These are phyloP conservation scores for Orthosia cruda DNA, from an alignment of 2,888 invertebrate species.

Conservation along the genomic window DNA sequence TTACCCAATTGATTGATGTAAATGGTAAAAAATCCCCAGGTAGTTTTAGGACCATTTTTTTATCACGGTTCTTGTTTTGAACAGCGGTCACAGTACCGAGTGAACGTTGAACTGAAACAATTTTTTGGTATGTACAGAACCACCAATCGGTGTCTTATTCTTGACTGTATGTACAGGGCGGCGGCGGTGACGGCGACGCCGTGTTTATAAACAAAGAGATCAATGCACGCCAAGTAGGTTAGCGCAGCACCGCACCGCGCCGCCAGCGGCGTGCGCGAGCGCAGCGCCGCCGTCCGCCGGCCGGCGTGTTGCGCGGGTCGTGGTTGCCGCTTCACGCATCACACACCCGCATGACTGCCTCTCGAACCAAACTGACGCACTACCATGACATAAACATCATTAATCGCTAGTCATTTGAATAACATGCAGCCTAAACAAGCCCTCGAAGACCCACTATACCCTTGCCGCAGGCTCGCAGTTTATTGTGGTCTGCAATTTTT, in stretches of 20 bases:
- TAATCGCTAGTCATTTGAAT: slow-evolving; percentile 40
- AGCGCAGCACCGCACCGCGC: slow-evolving; percentile 82
- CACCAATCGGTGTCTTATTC: slow-evolving; percentile 62
- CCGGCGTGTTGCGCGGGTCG: slow-evolving; percentile 88
- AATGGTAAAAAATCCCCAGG: slow-evolving; percentile 49
- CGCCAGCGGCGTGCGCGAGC: slow-evolving; percentile 63
- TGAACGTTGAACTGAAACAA: slow-evolving; percentile 50
- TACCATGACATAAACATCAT: slow-evolving; percentile 41
- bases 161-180: slow-evolving; percentile 68
- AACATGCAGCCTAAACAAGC: slow-evolving; percentile 18
- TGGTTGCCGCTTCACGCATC: slow-evolving; percentile 82
- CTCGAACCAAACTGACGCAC: slow-evolving; percentile 57
- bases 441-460: slow-evolving; percentile 1
- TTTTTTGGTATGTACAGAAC: slow-evolving; percentile 64
- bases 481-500: slow-evolving; percentile 14
- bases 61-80: slow-evolving; percentile 29
- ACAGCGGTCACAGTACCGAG: slow-evolving; percentile 55
- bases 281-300: slow-evolving; percentile 72
- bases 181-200: slow-evolving; percentile 80
- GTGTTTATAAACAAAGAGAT: slow-evolving; percentile 92
- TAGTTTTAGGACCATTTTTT: slow-evolving; percentile 44
- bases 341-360: slow-evolving; percentile 59
- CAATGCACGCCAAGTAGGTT: slow-evolving; percentile 91
- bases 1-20: slow-evolving; percentile 27
- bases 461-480: slow-evolving; percentile 9